Base-by-base conservation (phyloP, 2,113 vertebrate species). In the Stomatorhinus ivindoensis region DNA sequence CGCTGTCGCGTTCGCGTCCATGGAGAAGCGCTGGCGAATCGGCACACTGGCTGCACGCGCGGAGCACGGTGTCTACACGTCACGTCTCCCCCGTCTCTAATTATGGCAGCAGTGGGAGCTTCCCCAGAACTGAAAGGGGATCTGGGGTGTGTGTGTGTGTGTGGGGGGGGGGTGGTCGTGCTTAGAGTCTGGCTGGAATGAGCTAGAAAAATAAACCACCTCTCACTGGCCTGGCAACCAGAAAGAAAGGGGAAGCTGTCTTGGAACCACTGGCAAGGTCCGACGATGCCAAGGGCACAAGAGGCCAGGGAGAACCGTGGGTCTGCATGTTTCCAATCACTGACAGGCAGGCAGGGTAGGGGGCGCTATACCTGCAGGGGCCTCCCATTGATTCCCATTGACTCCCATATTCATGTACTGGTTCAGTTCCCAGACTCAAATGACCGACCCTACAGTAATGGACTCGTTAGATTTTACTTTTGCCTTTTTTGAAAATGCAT, bases 141-240 rank as follows among this genome's bases (percentile, higher is more conserved):
- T 91, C 90, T 69, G 42, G 90, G 9, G 48, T 47, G 47, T 9
- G 46, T 47, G 46, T 47, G 46, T 47, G 17, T 13, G 48, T 10
- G 3, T 53, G 51, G 61, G 76, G 89, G 61, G 89, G 83, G 73
- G 88, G 51, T 1, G 86, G 55, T 89, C 80, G 35, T 85, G 86
- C 88, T 90, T 86, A 44, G 80, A 51, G 87, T 89, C 90, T 89
- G 88, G 87, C 76, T 91, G 91, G 91, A 92, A 92, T 91, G 89
- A 92, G 88, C 90, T 91, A 91, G 53, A 88, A 92, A 93, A 92
- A 93, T 91, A 91, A 92, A 92, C 84, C 39, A 61, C 65, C 89
- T 19, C 17, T 89, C 48, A n/a, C 89, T 58, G 92, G 89, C 89
- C 92, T 89, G 90, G 92, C 90, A 91, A 90, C 80, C 42, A 19